Evolutionary conservation across 2,888 invertebrate species (phyloP).

Genomic region (Lampropteryx suffumata): DNA sequence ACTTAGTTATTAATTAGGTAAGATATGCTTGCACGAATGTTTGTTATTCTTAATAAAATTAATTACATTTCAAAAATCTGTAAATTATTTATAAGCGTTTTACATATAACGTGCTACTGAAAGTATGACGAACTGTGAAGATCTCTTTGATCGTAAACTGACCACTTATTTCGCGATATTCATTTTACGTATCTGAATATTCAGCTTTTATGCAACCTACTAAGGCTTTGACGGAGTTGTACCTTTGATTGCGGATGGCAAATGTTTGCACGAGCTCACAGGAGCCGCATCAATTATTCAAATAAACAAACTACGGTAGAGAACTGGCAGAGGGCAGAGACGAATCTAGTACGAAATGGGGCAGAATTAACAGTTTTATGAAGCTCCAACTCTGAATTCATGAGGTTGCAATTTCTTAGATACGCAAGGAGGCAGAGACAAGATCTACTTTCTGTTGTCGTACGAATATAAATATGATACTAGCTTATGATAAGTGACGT

Average conservation of each 20-base stretch:
- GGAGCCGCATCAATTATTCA: conserved; percentile 76
- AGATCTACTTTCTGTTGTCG: no score
- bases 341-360: conserved; percentile 8
- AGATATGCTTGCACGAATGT: no score
- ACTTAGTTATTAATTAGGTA: no score
- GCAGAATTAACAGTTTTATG: no score
- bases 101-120: neutral
- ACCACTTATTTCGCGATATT: conserved; percentile 1
- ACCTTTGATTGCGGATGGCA: conserved; percentile 76
- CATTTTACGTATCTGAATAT: conserved; percentile 14
- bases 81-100: neutral
- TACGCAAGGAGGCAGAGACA: no score
- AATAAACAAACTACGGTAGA: conserved; percentile 70
- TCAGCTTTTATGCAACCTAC: conserved; percentile 23
- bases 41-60: no score
- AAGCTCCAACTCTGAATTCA: no score
- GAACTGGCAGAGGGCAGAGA: conserved; percentile 32
- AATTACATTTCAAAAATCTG: neutral
- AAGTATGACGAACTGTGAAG: neutral
- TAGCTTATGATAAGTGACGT: no score
- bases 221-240: conserved; percentile 52
- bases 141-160: conserved; percentile 1
- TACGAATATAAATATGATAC: no score
- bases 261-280: conserved; percentile 72
- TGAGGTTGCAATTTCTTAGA: no score